Percentiles rank a stretch among this genome's conserved stretches.
Evolutionary conservation across 92 coral and sea anemone species (phyloP).

Genomic region (Epizoanthus fatuus): DNA sequence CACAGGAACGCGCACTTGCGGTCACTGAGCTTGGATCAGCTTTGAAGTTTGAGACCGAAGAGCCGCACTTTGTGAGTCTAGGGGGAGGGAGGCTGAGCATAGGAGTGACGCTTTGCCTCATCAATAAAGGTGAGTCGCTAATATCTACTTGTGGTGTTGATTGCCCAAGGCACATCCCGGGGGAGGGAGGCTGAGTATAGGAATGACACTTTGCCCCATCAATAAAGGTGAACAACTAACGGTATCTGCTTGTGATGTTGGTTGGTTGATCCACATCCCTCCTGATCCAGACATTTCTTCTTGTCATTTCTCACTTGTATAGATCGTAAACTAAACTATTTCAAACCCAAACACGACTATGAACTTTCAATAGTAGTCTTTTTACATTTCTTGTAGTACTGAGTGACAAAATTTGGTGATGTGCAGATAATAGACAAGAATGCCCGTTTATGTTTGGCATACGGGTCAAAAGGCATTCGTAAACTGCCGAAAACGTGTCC

Average conservation of each 20-base stretch:
- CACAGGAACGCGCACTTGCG: slow-evolving; percentile 93
- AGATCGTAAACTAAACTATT: too few species aligned
- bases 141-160: background rate
- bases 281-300: too few species aligned
- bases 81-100: slow-evolving; percentile 99
- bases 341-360: too few species aligned
- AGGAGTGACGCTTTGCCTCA: slow-evolving; percentile 98
- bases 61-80: slow-evolving; percentile 96
- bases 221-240: slow-evolving; percentile 72
- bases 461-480: too few species aligned
- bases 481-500: too few species aligned
- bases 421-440: too few species aligned
- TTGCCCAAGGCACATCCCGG: slow-evolving; percentile 45
- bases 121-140: slow-evolving; percentile 82
- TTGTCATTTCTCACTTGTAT: too few species aligned
- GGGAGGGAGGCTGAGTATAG: slow-evolving; percentile 96
- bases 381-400: too few species aligned
- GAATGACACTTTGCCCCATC: slow-evolving; percentile 97
- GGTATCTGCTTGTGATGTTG: background rate
- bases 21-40: slow-evolving; percentile 99
- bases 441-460: too few species aligned
- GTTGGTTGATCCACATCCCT: too few species aligned
- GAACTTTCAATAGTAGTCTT: too few species aligned
- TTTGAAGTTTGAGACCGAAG: slow-evolving; percentile 96
- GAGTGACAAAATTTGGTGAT: too few species aligned